Evolutionary conservation across 2,113 vertebrate species (phyloP), one percentile per base, ranked within the genome.

Genomic region (Taurulus bubalis): DNA sequence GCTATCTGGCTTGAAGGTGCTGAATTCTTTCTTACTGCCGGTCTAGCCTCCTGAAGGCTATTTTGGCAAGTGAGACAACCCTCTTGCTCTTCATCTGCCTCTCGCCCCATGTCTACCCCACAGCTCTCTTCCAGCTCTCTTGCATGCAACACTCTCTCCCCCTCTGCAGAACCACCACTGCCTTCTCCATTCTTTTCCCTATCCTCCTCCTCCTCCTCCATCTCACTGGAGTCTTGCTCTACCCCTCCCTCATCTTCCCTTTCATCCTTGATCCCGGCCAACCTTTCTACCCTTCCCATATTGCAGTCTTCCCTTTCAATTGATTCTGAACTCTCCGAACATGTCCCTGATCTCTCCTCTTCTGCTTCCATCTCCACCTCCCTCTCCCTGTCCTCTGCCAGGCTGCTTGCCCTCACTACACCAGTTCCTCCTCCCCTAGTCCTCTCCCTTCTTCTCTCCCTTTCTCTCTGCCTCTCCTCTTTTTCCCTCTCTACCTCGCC

Each of bases 401-500:
- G 84, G 85, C 95, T 96, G 93, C 94, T 95, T 6, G 94, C 89
- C 82, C 95, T 93, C 34, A 95, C 94, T 26, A 96, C 95, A 0
- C 94, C 93, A 0, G 86, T 85, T 10, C 91, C 94, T 76, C 93
- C 90, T 26, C 93, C 93, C 45, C 95, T 90, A 63, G 89, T 87
- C 71, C 94, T 93, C 77, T 89, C 82, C 75, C 94, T 89, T 63
- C 94, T 87, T 24, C 94, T 84, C 83, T 94, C 91, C 74, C 91
- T 86, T 83, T 94, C 92, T 55, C 75, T 87, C 65, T 93, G 91
- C 77, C 86, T 76, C 74, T 94, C 92, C 77, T 95, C 95, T 28
- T 90, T 89, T 64, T 95, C 95, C 67, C 91, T 63, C 85, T 95
- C 94, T 16, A 88, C 91, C n/a, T 95, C 94, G 1, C 86, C 92